A percentile compares a stretch with the other conserved stretches of the same genome.
These are phyloP conservation scores for Agriopis aurantiaria DNA, from an alignment of 2,888 invertebrate genomes.

Conservation along the genomic window DNA sequence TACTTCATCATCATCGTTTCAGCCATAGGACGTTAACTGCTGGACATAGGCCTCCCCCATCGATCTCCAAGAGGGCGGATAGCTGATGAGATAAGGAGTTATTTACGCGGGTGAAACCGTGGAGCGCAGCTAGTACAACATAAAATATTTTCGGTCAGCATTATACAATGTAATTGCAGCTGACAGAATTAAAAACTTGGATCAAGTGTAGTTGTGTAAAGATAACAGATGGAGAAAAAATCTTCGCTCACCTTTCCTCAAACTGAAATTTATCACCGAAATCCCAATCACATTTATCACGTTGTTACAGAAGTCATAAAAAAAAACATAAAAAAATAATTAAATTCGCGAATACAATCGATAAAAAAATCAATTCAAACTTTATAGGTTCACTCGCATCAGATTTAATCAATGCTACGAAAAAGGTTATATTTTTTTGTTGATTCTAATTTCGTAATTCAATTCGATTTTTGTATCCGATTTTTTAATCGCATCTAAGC, in stretches of 20 bases:
- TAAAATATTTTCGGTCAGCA: too few species aligned
- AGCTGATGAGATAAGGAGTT: too few species aligned
- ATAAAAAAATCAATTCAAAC: neutral
- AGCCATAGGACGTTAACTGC: too few species aligned
- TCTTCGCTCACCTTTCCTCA: conserved; percentile 5
- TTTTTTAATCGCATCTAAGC: conserved; percentile 8
- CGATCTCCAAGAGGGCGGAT: too few species aligned
- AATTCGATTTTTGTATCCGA: conserved; percentile 1
- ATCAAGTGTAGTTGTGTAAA: too few species aligned
- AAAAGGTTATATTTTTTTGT: neutral
- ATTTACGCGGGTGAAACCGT: too few species aligned
- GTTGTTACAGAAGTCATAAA: neutral
- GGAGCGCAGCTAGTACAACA: too few species aligned
- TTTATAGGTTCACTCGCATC: too few species aligned
- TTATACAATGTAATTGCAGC: too few species aligned
- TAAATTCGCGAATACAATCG: conserved; percentile 1
- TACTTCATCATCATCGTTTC: too few species aligned
- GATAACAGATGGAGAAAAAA: neutral
- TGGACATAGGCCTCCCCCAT: too few species aligned
- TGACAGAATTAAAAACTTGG: too few species aligned
- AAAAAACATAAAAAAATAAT: neutral
- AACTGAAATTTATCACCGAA: conserved; percentile 5
- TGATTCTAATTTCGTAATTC: neutral
- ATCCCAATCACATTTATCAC: neutral
- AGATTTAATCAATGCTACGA: neutral